These are phyloP conservation scores for Acleris emargana DNA, from an alignment of 2,888 invertebrate species.

Conservation along the genomic window DNA sequence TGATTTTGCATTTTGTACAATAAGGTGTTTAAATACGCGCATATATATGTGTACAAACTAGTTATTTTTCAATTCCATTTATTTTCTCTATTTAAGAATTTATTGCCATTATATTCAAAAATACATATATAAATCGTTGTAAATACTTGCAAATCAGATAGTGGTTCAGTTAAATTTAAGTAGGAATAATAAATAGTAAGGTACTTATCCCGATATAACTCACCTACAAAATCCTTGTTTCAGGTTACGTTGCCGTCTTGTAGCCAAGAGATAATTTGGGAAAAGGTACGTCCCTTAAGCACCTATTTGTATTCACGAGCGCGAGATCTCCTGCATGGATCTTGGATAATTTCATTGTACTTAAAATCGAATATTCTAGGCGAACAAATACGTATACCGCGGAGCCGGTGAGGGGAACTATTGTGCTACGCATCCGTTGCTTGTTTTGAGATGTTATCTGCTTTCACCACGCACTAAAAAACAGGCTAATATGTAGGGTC, in stretches of 20 bases:
- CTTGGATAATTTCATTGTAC: constrained; percentile 40
- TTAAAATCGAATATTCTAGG: constrained; percentile 32
- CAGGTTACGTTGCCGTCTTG: constrained; percentile 73
- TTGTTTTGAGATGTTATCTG: constrained; percentile 21
- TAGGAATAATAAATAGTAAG: constrained; percentile 20
- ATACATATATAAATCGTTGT: no score
- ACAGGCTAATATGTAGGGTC: not conserved
- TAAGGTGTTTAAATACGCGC: no score
- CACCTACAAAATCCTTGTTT: constrained; percentile 63
- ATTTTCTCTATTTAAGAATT: no score
- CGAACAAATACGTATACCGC: constrained; percentile 20
- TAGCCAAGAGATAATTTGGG: constrained; percentile 72
- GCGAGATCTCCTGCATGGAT: constrained; percentile 43
- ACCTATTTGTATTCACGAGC: constrained; percentile 72
- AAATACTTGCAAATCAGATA: not conserved
- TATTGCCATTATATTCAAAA: no score
- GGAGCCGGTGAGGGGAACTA: constrained; percentile 26
- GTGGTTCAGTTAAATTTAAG: not conserved
- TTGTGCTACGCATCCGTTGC: constrained; percentile 19
- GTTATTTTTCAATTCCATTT: no score
- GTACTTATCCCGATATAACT: constrained; percentile 14
- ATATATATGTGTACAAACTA: no score
- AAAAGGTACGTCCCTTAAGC: constrained; percentile 71
- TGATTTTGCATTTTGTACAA: no score
- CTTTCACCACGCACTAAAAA: constrained; percentile 1